A percentile compares a stretch with the other conserved stretches of the same genome.
These are phyloP conservation scores for Belonocnema kinseyi DNA, from an alignment of 1,140 invertebrate genomes.

Conservation along the genomic window DNA sequence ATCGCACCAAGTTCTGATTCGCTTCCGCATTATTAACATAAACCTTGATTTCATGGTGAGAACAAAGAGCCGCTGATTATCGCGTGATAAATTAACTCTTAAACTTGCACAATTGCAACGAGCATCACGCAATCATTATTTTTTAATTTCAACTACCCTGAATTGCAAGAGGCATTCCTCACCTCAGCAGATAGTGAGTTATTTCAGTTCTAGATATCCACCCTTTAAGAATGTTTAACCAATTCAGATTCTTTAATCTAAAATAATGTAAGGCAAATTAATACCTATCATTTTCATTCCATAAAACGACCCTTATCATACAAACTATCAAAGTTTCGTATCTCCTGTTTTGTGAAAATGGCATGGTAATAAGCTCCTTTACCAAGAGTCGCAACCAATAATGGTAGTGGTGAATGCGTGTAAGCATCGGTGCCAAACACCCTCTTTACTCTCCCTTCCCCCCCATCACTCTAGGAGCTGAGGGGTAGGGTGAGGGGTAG, in stretches of 20 bases:
- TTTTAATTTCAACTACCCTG: no score
- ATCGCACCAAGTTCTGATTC: constrained; percentile 1
- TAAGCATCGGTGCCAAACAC: constrained; percentile 5
- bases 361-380: neutral
- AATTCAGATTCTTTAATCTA: no score
- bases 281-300: no score
- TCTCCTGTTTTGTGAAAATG: no score
- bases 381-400: neutral
- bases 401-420: constrained; percentile 1
- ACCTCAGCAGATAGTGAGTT: no score
- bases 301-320: no score
- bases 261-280: no score
- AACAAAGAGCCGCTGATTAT: neutral
- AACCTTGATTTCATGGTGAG: neutral
- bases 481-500: neutral
- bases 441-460: neutral
- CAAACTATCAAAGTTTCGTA: no score
- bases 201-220: no score
- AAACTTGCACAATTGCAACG: neutral
- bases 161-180: no score
- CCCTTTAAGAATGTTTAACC: no score
- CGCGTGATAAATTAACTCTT: neutral
- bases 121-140: neutral
- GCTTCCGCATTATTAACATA: constrained; percentile 20
- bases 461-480: neutral